A percentile compares a stretch with the other conserved stretches of the same genome.
These are phyloP conservation scores for Slavum lentiscoides DNA, from an alignment of 2,888 invertebrate species.

Conservation along the genomic window DNA sequence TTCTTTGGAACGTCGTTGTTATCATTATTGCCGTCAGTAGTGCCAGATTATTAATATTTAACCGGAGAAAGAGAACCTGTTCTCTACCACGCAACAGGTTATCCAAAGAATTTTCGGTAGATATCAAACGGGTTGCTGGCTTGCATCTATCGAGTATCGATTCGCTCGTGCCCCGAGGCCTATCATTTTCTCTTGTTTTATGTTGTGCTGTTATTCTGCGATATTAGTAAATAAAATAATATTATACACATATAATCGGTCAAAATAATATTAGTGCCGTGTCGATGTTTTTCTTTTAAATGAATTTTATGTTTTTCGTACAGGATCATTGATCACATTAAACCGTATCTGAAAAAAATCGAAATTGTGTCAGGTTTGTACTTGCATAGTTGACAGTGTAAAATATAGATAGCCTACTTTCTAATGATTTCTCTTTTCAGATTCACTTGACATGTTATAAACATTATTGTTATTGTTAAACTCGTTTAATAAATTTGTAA, in stretches of 20 bases:
- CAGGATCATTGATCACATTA: neutral
- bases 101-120: slow-evolving; percentile 12
- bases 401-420: slow-evolving; percentile 19
- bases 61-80: slow-evolving; percentile 3
- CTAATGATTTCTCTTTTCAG: slow-evolving; percentile 39
- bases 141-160: slow-evolving; percentile 2
- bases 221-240: neutral
- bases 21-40: neutral
- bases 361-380: neutral
- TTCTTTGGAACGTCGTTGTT: no score
- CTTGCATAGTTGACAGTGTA: neutral
- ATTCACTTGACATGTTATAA: neutral
- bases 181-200: no score
- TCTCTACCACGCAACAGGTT: slow-evolving; percentile 23
- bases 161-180: neutral
- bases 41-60: neutral
- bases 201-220: neutral
- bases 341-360: neutral
- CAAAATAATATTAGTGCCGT: neutral
- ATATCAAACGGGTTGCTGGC: neutral
- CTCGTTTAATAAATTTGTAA: neutral
- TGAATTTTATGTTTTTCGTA: slow-evolving; percentile 1
- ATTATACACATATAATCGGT: neutral
- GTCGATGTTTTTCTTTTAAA: slow-evolving; percentile 6
- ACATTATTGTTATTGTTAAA: neutral